phyloP scores from a whole-genome alignment of 2,888 invertebrate genomes.

The Neelides folsomi region DNA sequence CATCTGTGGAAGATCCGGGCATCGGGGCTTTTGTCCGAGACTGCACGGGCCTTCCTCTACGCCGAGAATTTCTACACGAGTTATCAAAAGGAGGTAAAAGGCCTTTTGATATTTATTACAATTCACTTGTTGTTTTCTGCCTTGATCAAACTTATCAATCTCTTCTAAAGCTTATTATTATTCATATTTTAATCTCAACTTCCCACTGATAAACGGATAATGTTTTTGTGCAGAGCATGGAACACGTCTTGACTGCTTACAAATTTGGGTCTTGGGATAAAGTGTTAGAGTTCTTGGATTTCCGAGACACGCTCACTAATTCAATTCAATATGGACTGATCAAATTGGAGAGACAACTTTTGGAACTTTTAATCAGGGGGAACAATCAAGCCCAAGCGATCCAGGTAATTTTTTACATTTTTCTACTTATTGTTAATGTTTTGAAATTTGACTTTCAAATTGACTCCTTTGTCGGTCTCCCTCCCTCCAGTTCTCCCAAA shows the following conservation, averaged over 20 bases:
- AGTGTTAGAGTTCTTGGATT: conserved; percentile 75
- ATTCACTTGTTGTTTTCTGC: not conserved
- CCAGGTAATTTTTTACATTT: conserved; percentile 14
- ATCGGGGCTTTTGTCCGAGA: conserved; percentile 55
- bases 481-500: conserved; percentile 5
- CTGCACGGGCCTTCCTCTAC: conserved; percentile 55
- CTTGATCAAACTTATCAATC: not conserved
- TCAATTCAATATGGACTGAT: conserved; percentile 62
- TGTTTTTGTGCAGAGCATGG: conserved; percentile 54
- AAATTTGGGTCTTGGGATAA: conserved; percentile 89
- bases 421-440: no score
- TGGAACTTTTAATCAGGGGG: conserved; percentile 50
- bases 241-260: conserved; percentile 80
- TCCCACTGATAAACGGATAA: no score
- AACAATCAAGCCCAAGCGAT: conserved; percentile 35
- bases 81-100: conserved; percentile 83
- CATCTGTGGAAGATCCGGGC: conserved; percentile 51
- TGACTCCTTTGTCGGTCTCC: no score
- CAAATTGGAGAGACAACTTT: conserved; percentile 53
- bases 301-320: conserved; percentile 63
- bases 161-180: no score
- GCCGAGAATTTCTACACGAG: conserved; percentile 74
- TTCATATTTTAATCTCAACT: no score
- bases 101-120: no score
- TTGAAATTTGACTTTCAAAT: no score